Evolutionary conservation across 1,140 invertebrate genomes (phyloP).

Genomic region (Euwallacea fornicatus): DNA sequence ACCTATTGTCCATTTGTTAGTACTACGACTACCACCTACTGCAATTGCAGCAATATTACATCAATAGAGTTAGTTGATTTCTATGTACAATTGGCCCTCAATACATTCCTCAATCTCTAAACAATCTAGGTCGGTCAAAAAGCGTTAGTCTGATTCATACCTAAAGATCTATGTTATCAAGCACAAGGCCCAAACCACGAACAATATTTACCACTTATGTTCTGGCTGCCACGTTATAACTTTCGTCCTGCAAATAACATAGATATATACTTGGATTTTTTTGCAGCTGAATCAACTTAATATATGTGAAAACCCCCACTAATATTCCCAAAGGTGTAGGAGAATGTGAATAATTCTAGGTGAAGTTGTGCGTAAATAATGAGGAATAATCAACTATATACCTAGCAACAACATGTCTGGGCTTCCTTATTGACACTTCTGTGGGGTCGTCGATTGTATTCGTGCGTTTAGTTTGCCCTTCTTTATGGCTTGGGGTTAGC

Average conservation of each 20-base stretch:
- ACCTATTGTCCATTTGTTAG: no score
- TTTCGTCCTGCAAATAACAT: constrained; percentile 73
- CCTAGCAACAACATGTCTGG: constrained; percentile 69
- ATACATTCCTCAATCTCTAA: no score
- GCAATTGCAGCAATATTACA: no score
- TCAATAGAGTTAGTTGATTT: no score
- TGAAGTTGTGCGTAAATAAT: not conserved
- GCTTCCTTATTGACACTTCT: constrained; percentile 43
- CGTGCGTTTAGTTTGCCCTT: constrained; percentile 6
- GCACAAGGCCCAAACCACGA: constrained; percentile 14
- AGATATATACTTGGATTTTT: constrained; percentile 18
- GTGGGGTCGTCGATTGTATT: constrained; percentile 48
- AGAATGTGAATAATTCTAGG: not conserved
- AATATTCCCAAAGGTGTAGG: not conserved
- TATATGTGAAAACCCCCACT: not conserved
- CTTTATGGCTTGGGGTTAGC: constrained; percentile 64
- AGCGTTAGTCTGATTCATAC: constrained; percentile 11
- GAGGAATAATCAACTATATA: not conserved
- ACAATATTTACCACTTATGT: constrained; percentile 70
- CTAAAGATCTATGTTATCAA: not conserved
- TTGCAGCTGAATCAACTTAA: not conserved
- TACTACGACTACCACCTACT: no score
- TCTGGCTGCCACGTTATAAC: constrained; percentile 80
- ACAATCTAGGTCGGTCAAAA: not conserved
- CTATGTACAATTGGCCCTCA: no score